Conservation (phyloP, 2,797 vertebrate species). For the Vespertilio murinus region DNA sequence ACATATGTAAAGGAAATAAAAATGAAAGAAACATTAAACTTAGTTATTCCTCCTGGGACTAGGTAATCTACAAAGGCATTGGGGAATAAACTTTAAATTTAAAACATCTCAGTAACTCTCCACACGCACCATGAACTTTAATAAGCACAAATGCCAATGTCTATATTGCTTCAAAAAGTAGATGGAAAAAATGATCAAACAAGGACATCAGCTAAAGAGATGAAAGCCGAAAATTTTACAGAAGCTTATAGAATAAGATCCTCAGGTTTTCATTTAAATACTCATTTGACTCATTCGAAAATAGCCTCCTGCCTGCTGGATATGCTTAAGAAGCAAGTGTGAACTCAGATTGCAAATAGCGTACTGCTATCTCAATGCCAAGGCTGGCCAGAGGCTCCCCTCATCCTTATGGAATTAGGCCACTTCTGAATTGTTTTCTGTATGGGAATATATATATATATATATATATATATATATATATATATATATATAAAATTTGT, state of each 20-base stretch:
- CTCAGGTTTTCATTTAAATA: not conserved
- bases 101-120: not conserved
- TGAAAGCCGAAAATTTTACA: not conserved
- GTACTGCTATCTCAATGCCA: too few relatives aligned
- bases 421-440: not conserved
- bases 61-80: not conserved
- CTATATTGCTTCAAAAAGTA: not conserved
- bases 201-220: not conserved
- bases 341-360: not conserved
- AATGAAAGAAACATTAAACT: not conserved
- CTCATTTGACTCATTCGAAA: not conserved
- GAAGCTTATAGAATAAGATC: not conserved
- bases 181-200: not conserved
- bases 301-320: not conserved
- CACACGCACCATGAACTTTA: not conserved
- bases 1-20: not conserved
- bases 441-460: too few relatives aligned
- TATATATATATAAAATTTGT: too few relatives aligned
- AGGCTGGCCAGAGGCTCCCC: not conserved
- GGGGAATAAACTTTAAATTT: not conserved
- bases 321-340: not conserved
- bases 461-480: too few relatives aligned
- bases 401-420: not conserved
- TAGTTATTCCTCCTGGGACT: not conserved
- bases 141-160: not conserved